Evolutionary conservation across 2,888 invertebrate genomes (phyloP).

Genomic region (Xestia rhomboidea): DNA sequence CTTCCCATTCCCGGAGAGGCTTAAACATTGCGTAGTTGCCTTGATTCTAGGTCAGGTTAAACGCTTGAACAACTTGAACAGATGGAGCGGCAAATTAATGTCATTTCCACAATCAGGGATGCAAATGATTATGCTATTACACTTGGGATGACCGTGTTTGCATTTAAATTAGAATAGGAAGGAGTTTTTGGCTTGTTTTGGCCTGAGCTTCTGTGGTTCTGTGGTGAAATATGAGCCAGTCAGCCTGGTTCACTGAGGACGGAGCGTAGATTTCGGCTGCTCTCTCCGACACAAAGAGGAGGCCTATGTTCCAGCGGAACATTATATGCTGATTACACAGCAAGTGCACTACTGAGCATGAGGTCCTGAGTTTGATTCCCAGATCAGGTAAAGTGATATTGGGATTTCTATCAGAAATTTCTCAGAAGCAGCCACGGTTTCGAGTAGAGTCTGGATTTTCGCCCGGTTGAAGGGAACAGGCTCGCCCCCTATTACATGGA

Average conservation of each 20-base stretch:
- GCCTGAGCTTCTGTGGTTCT: neutral
- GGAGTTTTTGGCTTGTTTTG: constrained; percentile 1
- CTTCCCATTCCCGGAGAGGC: constrained; percentile 2
- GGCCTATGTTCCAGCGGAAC: neutral
- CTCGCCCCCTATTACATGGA: too few relatives aligned
- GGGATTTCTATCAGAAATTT: too few relatives aligned
- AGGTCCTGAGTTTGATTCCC: too few relatives aligned
- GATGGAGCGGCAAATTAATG: constrained; percentile 39
- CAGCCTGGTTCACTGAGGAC: neutral
- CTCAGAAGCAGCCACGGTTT: too few relatives aligned
- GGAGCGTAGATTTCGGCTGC: neutral
- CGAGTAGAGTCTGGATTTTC: too few relatives aligned
- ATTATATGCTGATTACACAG: neutral
- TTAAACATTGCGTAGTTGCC: constrained; percentile 25
- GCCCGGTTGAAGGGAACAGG: too few relatives aligned
- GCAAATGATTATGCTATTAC: constrained; percentile 4
- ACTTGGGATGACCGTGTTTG: neutral
- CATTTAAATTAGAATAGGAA: constrained; percentile 7
- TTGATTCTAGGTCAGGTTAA: constrained; percentile 31
- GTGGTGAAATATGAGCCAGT: too few relatives aligned
- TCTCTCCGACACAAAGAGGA: neutral
- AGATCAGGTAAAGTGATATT: too few relatives aligned
- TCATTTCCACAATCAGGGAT: constrained; percentile 29
- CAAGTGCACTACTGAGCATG: neutral
- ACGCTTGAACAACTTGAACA: constrained; percentile 6